Conservation (phyloP, 2,888 invertebrate genomes). For the Ophion ventricosus region DNA sequence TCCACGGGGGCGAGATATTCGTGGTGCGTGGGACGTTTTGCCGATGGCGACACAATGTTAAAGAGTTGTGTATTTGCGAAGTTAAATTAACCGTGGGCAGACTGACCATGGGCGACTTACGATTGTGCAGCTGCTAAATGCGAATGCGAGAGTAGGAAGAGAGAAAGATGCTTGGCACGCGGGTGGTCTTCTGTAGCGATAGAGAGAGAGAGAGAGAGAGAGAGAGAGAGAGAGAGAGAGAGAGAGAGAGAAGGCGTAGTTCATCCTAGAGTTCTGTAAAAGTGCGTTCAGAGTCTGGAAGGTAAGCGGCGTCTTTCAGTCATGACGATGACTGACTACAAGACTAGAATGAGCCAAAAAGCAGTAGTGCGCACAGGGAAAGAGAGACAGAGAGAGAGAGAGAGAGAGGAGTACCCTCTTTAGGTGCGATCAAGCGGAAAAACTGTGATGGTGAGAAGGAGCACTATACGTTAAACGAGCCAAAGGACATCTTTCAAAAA, state of each 20-base stretch:
- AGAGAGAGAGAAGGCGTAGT: conserved; percentile 4
- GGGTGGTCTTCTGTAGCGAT: conserved; percentile 28
- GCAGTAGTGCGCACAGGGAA: conserved; percentile 11
- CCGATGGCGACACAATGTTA: conserved; percentile 73
- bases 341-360: conserved; percentile 31
- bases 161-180: conserved; percentile 1
- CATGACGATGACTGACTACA: conserved; percentile 18
- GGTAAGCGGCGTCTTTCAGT: conserved; percentile 40
- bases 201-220: conserved; percentile 21
- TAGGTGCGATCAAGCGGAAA: conserved; percentile 77
- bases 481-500: conserved; percentile 40
- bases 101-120: conserved; percentile 62
- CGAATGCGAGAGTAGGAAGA: not conserved
- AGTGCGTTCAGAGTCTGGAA: conserved; percentile 37
- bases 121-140: conserved; percentile 77
- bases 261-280: conserved; percentile 39
- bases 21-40: conserved; percentile 72
- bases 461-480: conserved; percentile 52
- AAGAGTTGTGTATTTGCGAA: conserved; percentile 80
- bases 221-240: conserved; percentile 14
- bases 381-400: conserved; percentile 29
- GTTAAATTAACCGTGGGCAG: conserved; percentile 79
- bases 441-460: conserved; percentile 70
- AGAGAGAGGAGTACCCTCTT: conserved; percentile 69
- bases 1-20: conserved; percentile 22